These are phyloP conservation scores for Macropus fuliginosus DNA, from an alignment of 2,797 vertebrate species.

Conservation along the genomic window DNA sequence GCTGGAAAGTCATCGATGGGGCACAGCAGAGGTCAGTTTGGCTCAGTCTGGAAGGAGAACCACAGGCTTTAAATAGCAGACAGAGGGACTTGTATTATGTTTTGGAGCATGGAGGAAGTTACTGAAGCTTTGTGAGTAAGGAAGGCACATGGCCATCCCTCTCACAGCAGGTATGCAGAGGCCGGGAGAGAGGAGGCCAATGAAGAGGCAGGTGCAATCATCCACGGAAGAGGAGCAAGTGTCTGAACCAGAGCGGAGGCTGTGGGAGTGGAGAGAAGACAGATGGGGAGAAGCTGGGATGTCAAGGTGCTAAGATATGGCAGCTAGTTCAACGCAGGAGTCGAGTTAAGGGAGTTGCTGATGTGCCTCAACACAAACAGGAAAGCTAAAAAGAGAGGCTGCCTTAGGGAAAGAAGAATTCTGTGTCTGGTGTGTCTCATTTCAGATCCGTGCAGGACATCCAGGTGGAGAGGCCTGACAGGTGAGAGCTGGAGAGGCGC, in stretches of 20 bases:
- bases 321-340: not conserved
- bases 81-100: no score
- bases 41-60: not conserved
- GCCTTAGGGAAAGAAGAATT: not conserved
- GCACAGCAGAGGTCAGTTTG: not conserved
- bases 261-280: no score
- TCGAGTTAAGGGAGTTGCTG: not conserved
- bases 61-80: no score
- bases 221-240: not conserved
- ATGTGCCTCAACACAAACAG: not conserved
- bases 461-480: no score
- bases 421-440: not conserved
- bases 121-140: not conserved
- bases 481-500: no score
- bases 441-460: no score
- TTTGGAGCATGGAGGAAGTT: not conserved
- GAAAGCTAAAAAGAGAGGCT: not conserved
- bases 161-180: not conserved
- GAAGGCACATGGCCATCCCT: no score
- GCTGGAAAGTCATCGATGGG: not conserved
- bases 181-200: no score
- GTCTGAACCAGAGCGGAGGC: not conserved
- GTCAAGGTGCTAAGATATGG: no score
- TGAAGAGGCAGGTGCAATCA: no score
- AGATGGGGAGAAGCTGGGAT: no score